These are phyloP conservation scores for Tachuris rubrigastra DNA, from an alignment of 2,113 vertebrate species.

Conservation along the genomic window DNA sequence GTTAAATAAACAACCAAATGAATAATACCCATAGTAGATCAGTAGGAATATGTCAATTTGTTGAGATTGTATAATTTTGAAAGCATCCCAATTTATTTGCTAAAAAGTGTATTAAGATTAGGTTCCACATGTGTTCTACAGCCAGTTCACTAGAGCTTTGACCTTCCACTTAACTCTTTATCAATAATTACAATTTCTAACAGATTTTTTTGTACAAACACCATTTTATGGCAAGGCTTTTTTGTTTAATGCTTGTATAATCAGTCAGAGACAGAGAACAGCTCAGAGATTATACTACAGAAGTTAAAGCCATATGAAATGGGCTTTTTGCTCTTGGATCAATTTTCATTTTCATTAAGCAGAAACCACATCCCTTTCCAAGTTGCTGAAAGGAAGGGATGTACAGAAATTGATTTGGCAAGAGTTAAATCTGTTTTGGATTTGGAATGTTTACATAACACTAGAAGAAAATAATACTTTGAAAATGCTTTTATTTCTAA, in stretches of 20 bases:
- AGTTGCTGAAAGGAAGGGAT: slow-evolving; percentile 46
- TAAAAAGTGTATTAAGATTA: not conserved
- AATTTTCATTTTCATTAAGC: slow-evolving; percentile 64
- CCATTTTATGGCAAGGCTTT: not conserved
- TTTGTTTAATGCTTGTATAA: slow-evolving; percentile 9
- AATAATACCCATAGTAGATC: not conserved
- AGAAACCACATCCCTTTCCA: slow-evolving; percentile 59
- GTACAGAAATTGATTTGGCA: slow-evolving; percentile 43
- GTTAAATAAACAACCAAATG: not conserved
- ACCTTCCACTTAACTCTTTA: not conserved
- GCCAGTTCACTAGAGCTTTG: not conserved
- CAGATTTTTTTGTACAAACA: not conserved
- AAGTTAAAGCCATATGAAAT: not conserved
- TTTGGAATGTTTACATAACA: slow-evolving; percentile 65
- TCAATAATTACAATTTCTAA: not conserved
- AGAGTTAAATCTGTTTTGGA: slow-evolving; percentile 59
- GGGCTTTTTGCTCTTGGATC: slow-evolving; percentile 27
- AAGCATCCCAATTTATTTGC: not conserved
- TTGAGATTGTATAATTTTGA: not conserved
- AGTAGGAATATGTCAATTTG: not conserved
- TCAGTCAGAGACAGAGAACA: not conserved
- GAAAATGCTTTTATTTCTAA: slow-evolving; percentile 22
- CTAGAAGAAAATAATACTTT: slow-evolving; percentile 51
- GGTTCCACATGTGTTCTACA: not conserved
- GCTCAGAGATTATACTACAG: slow-evolving; percentile 16